Evolutionary conservation across 2,888 invertebrate genomes (phyloP), one percentile per base, ranked within the genome.

Genomic region (Biston stratarius): DNA sequence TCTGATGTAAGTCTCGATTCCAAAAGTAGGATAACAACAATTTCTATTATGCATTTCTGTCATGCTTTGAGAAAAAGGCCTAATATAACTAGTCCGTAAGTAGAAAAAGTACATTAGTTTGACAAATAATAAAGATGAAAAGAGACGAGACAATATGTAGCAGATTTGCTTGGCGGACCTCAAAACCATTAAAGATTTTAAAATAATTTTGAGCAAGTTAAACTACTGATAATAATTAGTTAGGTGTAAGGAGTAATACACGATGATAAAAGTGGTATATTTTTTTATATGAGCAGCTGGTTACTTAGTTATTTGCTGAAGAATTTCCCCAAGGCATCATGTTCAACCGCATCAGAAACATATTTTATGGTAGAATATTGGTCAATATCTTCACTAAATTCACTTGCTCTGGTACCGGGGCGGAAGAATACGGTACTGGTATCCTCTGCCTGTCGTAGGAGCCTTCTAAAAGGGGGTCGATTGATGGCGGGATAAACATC

Each of bases 191-290:
- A 44, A 44, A 44, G 11, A 44, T 11, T 2, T 11, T 44, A n/a
- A 10, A 12, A 44, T 8, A 38, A 2, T 38, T 38, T 38, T 38
- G 38, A 6, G 38, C 38, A 38, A 38, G 38, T 38, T n/a, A n/a
- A n/a, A n/a, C n/a, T n/a, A n/a, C n/a, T n/a, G n/a, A n/a, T 38
- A 36, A 5, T 7, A 6, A 36, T 6, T 36, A 36, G 14, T 52
- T 52, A 38, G n/a, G 14, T 52, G 9, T 52, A n/a, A 52, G 14
- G 38, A 0, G n/a, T 52, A 5, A 9, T 3, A 10, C 6, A 12
- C 14, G 52, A 53, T 53, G 52, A 14, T 38, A 11, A 38, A 53
- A 53, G 38, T 53, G 52, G 52, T 38, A 53, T 38, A 38, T 11
- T 53, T 53, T 51, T 0, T 11, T 9, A 15, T 10, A 38, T 38